Evolutionary conservation across 2,888 invertebrate genomes (phyloP), one percentile per base, ranked within the genome.

Genomic region (Drosophila tanythrix): DNA sequence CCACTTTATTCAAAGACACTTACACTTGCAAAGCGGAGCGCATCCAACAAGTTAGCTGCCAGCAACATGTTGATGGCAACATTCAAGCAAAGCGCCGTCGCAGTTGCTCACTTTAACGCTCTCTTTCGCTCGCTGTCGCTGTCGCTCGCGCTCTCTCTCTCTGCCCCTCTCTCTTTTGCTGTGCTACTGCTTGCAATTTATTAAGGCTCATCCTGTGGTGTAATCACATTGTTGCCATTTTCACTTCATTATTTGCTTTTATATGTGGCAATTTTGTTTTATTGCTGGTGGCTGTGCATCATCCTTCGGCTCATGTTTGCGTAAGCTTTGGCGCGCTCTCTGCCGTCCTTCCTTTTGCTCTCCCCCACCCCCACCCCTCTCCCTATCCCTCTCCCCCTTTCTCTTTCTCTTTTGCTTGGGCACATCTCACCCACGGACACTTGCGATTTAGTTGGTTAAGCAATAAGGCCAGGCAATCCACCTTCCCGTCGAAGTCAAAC

Each of bases 151-250:
- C 50, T 55, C 58, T 35, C 70, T n/a, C 53, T 15, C 33, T 21
- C 58, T 29, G 52, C 52, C 35, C 31, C 65, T 68, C 43, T 55
- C 58, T 59, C 62, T 31, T n/a, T 31, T n/a, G 50, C 25, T 52
- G 53, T 27, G 48, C 57, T 29, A 46, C 48, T 67, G 70, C 51
- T 38, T 65, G 81, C 78, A 81, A 79, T 83, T 82, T 83, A 82
- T 82, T 81, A 76, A 65, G 72, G 65, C 74, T 61, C 74, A 63
- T 76, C 69, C 69, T 62, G 64, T 76, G 74, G 59, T 85, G 85
- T 87, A 90, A 87, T 87, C 87, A 87, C 90, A 90, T 90, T 88
- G 89, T 90, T 90, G 88, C 90, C 89, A 89, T 88, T 90, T 88
- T 86, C 90, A 89, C 88, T 88, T 89, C 89, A 88, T 88, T 88